phyloP scores from a whole-genome alignment of 2,797 vertebrate species.

The Poeciliopsis turneri region DNA sequence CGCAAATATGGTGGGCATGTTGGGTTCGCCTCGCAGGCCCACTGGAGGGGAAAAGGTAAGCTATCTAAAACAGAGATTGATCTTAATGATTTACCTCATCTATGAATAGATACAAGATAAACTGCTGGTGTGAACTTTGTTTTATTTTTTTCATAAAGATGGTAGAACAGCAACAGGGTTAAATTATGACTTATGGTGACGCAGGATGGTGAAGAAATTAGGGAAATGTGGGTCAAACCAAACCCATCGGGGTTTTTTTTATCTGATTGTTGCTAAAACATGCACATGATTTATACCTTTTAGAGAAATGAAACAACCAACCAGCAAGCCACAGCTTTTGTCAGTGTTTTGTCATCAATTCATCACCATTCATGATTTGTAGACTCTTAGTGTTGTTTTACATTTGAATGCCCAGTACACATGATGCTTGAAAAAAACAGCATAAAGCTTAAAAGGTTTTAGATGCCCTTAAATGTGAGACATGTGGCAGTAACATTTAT shows the following conservation, averaged over 20 bases:
- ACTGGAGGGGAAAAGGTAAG: slow-evolving; percentile 97
- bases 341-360: slow-evolving; percentile 21
- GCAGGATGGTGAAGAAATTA: slow-evolving; percentile 1
- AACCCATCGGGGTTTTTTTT: not conserved
- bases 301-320: slow-evolving; percentile 45
- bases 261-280: not conserved
- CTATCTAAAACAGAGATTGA: not conserved
- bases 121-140: not conserved
- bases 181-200: not conserved
- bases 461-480: not conserved
- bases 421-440: not conserved
- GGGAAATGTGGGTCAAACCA: slow-evolving; percentile 30
- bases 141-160: not conserved
- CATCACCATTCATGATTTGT: slow-evolving; percentile 14
- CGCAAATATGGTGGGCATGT: slow-evolving; percentile 96
- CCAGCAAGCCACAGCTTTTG: not conserved
- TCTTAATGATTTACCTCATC: not conserved
- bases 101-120: not conserved
- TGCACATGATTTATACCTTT: not conserved
- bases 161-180: not conserved
- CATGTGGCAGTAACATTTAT: too few relatives aligned
- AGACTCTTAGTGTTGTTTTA: not conserved
- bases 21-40: slow-evolving; percentile 93
- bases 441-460: not conserved
- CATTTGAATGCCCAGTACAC: not conserved